Base-by-base conservation (phyloP, 2,113 vertebrate genomes). In the Lampris megalopsis region DNA sequence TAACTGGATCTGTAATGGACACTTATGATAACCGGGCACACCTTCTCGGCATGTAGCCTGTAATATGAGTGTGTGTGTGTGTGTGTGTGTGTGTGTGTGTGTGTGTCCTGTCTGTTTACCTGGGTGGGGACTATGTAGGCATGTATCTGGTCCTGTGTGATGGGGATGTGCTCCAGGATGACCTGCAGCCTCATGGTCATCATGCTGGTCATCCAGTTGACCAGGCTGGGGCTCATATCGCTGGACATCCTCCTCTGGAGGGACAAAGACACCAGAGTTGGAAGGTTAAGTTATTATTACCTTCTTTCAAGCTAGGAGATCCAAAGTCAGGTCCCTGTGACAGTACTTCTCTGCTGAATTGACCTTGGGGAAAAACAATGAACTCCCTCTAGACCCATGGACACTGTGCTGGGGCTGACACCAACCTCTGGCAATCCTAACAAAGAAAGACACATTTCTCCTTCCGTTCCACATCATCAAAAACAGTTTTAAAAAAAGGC, bases 121-220 rank as follows among this genome's bases (percentile, higher is more conserved):
- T 93, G 92, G 4, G 89, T 89, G 87, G 71, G 80, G 59, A 96
- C 93, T 0, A 97, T 92, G 0, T 97, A 97, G 80, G 88, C 93
- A 82, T 95, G 94, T 68, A 98, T 94, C 82, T 96, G 95, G 2
- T 95, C 95, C 36, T 95, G 93, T 3, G 95, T 94, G 59, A 97
- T 88, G 0, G 97, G 97, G 91, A 97, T 96, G 83, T 97, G 96
- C 75, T 96, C 96, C 82, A 97, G 93, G 3, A 98, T 95, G 50
- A 96, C 95, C 83, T 96, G 96, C 63, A 98, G 94, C 77, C 97
- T 93, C 92, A 97, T 95, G 0, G 95, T 95, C 95, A 98, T 96
- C 95, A 98, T 97, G n/a, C 96, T 95, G 71, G 96, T 97, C 92
- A 98, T 93, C 97, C 97, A 98, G 93, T 95, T 97, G 59, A 97